Conservation (phyloP, 1,140 invertebrate species). For the Mercenaria mercenaria region DNA sequence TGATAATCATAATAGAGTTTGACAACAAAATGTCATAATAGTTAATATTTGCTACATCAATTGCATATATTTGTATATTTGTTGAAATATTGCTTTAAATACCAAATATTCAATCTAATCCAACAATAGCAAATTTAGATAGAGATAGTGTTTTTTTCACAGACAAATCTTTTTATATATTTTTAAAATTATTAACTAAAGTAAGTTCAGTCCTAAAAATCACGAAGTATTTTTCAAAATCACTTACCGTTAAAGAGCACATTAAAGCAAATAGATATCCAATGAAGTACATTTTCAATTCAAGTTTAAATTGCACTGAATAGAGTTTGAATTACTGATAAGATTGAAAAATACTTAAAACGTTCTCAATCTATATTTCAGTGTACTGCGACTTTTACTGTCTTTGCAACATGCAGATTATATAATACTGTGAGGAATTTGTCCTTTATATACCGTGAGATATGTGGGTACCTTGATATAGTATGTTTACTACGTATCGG, state of each 20-base stretch:
- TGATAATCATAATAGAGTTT: no score
- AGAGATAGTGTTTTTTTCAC: no score
- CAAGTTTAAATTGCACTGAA: not conserved
- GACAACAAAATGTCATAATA: no score
- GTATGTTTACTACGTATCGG: not conserved
- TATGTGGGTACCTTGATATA: not conserved
- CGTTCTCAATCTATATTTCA: not conserved
- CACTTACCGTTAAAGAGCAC: conserved; percentile 5
- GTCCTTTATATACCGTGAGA: not conserved
- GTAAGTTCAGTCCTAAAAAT: no score
- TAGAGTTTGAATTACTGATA: not conserved
- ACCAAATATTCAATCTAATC: no score
- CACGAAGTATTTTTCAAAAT: no score
- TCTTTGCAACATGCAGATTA: conserved; percentile 16
- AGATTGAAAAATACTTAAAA: not conserved
- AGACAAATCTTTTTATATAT: no score
- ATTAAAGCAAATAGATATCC: not conserved
- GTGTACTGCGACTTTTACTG: not conserved
- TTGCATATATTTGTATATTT: no score
- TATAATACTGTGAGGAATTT: not conserved
- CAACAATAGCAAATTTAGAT: no score
- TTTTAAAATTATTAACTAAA: no score
- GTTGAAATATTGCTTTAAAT: no score
- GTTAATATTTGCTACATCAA: no score
- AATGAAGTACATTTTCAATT: not conserved